Evolutionary conservation across 1,140 invertebrate species (phyloP).

Genomic region (Bombus pyrosoma): DNA sequence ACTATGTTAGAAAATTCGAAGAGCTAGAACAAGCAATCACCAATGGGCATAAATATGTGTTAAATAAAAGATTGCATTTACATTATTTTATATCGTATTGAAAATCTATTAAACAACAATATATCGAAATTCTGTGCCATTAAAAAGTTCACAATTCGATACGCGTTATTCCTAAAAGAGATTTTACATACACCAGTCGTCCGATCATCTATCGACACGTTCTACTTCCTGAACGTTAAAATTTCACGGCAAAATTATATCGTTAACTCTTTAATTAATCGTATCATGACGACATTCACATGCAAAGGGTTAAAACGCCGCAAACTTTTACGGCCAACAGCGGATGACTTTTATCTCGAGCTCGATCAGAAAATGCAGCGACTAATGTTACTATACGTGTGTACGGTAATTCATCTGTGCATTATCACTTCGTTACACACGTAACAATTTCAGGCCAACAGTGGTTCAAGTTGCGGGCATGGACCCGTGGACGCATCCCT

Average conservation of each 20-base stretch:
- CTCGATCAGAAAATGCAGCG: neutral
- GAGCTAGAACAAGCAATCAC: too few relatives aligned
- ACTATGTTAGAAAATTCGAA: too few relatives aligned
- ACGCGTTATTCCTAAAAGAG: neutral
- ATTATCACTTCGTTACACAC: constrained; percentile 18
- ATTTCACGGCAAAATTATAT: neutral
- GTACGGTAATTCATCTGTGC: neutral
- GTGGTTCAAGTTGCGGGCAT: neutral
- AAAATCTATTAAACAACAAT: neutral
- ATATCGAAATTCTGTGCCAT: neutral
- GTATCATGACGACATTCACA: too few relatives aligned
- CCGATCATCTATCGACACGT: neutral
- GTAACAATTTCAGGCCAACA: constrained; percentile 25
- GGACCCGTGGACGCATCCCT: constrained; percentile 4
- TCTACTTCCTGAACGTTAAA: neutral
- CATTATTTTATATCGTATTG: too few relatives aligned
- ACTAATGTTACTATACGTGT: neutral
- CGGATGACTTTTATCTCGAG: neutral
- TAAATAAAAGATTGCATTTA: too few relatives aligned
- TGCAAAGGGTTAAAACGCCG: neutral
- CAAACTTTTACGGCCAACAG: neutral
- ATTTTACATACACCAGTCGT: neutral
- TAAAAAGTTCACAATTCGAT: neutral
- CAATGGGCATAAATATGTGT: too few relatives aligned
- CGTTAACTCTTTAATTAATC: neutral